These are phyloP conservation scores for Rhegmatorhina hoffmannsi DNA, from an alignment of 2,113 vertebrate species.

Conservation along the genomic window DNA sequence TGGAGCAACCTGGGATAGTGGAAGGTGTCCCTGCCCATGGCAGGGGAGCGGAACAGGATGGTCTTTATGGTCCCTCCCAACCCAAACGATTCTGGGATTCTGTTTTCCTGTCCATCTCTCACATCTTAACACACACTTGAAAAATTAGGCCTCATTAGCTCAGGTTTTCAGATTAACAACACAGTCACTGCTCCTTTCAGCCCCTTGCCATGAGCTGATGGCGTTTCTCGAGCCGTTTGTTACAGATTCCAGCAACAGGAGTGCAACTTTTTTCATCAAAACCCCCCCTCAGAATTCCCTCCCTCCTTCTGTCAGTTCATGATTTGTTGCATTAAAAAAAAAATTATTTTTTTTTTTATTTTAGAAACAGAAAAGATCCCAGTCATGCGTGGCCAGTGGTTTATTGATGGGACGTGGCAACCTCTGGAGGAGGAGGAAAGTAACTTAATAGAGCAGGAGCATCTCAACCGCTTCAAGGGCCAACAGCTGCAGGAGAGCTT, in stretches of 20 bases:
- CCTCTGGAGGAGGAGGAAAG: constrained; percentile 96
- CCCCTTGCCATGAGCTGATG: neutral
- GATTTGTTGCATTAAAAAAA: neutral
- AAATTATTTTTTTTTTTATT: neutral
- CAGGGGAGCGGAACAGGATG: neutral
- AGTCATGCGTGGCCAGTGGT: constrained; percentile 98
- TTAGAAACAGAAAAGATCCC: constrained; percentile 92
- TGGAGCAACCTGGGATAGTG: accelerated
- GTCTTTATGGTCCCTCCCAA: neutral
- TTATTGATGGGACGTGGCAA: constrained; percentile 95
- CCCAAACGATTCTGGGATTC: neutral
- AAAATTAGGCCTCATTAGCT: neutral
- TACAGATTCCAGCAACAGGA: neutral
- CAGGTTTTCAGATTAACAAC: neutral
- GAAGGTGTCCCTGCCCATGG: neutral
- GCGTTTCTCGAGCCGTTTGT: neutral
- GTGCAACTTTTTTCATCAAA: neutral
- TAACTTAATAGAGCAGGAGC: constrained; percentile 93
- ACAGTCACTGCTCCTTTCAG: neutral
- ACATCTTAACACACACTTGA: neutral
- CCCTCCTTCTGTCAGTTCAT: neutral
- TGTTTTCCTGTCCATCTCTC: neutral
- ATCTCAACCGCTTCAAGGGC: constrained; percentile 89
- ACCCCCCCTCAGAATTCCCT: neutral
- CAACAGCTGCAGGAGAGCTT: constrained; percentile 91